phyloP scores from a whole-genome alignment of 2,888 invertebrate species.

The Tortrix viridana region DNA sequence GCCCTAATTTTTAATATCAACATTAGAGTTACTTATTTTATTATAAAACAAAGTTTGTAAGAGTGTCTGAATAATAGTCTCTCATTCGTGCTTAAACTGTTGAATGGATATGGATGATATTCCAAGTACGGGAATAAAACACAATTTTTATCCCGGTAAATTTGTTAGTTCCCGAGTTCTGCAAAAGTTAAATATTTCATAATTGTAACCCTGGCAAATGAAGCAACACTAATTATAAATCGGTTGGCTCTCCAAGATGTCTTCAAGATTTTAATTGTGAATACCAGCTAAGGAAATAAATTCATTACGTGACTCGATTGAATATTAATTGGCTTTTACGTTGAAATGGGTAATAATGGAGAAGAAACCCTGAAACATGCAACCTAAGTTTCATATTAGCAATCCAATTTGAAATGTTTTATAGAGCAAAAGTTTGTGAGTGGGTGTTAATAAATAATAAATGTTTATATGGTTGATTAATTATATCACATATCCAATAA shows the following conservation, averaged over 20 bases:
- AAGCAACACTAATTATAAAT: not conserved
- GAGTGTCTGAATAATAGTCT: no score
- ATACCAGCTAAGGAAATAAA: not conserved
- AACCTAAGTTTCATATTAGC: not conserved
- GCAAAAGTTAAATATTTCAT: no score
- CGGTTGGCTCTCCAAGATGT: not conserved
- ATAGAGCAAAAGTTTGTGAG: not conserved
- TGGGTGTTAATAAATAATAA: not conserved
- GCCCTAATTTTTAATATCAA: no score
- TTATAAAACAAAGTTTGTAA: no score
- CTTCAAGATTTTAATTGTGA: not conserved
- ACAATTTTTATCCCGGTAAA: no score
- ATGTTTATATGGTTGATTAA: conserved; percentile 25
- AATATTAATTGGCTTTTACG: not conserved
- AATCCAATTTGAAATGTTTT: no score
- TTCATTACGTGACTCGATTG: not conserved
- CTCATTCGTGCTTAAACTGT: no score
- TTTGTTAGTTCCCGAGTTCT: no score
- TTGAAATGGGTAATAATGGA: not conserved
- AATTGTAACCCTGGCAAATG: no score
- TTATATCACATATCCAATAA: conserved; percentile 33
- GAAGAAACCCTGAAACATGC: not conserved
- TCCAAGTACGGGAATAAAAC: no score
- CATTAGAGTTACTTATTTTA: no score
- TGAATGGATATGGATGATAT: no score